Base-by-base conservation (phyloP, 1,140 invertebrate genomes). In the Achatina immaculata region DNA sequence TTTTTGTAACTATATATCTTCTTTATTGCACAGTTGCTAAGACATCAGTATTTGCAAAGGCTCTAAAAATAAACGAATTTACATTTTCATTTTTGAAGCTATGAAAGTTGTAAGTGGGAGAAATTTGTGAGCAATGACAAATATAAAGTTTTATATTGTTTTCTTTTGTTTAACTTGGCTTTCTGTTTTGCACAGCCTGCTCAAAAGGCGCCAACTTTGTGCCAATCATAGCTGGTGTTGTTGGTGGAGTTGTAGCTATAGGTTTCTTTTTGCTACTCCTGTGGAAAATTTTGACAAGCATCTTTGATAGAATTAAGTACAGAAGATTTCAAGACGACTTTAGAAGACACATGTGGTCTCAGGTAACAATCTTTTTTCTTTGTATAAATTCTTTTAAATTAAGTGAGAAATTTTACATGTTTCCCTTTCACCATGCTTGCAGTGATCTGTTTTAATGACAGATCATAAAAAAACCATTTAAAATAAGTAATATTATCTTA, bases 251-350 rank as follows among this genome's bases (percentile, higher is more conserved):
- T 85, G 95, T 95, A 1, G 84, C 95, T 0, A 91, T 97, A 83
- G 97, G 97, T 2, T 89, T 98, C 71, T 94, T 97, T 34, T 92
- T 98, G 45, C 91, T 99, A n/a, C 92, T 98, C 78, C 93, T 98
- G 62, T 99, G 98, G 98, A 99, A 99, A 92, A 93, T 98, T 78
- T 92, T 97, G 0, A 98, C 97, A 3, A 96, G 95, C 31, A 95
- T 99, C 82, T 96, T 98, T 87, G 98, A 99, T 90, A 93, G 96
- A 74, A 92, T 96, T 81, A 98, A 99, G 91, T 98, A 97, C 90
- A 97, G 96, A 4, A 95, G 95, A 86, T 99, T 99, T 90, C 96
- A 98, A 89, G 96, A 97, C 88, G 97, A 99, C 90, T 93, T 96
- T 81, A 95, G 95, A 93, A 95, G 96, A 90, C 31, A 28, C 28